phyloP scores from a whole-genome alignment of 1,140 invertebrate genomes.

The Drosophila dunni region DNA sequence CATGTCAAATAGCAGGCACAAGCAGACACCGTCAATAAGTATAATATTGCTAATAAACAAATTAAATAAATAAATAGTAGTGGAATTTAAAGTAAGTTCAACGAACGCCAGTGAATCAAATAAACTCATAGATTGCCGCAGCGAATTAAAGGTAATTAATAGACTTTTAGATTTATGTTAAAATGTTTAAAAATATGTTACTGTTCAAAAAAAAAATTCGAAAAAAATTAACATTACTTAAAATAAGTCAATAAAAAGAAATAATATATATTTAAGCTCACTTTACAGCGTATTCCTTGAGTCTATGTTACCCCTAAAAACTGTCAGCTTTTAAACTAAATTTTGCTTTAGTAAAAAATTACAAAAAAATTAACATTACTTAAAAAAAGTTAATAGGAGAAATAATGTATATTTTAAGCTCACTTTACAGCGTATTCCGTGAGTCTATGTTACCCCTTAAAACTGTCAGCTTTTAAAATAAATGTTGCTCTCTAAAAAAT shows the following conservation, averaged over 20 bases:
- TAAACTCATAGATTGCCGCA: not conserved
- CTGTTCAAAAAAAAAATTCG: no score
- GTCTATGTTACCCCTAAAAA: not conserved
- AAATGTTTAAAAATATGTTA: no score
- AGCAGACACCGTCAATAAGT: not conserved
- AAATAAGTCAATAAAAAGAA: no score
- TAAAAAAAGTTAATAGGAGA: no score
- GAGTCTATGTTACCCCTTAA: no score
- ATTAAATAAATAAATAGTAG: not conserved
- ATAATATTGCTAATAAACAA: slow-evolving; percentile 3
- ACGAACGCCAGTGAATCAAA: not conserved
- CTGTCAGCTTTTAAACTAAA: not conserved
- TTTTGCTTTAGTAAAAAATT: slow-evolving; percentile 10
- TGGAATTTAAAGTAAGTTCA: not conserved
- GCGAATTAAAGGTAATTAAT: not conserved
- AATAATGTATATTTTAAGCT: no score
- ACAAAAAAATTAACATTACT: no score
- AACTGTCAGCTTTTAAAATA: no score
- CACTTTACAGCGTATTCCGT: no score
- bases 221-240: no score
- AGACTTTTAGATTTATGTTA: no score
- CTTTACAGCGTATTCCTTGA: not conserved
- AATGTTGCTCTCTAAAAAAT: no score
- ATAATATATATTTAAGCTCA: not conserved
- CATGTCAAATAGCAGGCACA: not conserved